Base-by-base conservation (phyloP, 1,140 invertebrate species). In the Drosophila pruinosa region DNA sequence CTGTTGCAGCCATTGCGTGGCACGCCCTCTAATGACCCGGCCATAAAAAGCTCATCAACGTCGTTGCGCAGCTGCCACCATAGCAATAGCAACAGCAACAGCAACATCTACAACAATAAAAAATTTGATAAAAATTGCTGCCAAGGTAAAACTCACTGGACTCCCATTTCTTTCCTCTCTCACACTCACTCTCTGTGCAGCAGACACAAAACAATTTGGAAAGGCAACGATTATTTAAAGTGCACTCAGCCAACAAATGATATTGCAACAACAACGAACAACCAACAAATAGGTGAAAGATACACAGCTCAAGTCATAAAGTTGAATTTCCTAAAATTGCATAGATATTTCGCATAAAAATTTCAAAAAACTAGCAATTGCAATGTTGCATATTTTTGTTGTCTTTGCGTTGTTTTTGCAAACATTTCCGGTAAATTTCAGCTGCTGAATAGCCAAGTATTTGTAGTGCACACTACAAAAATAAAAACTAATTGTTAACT, bases 221-320 rank as follows among this genome's bases (percentile, higher is more conserved):
- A 72, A 85, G 80, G 36, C 81, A 88, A 88, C 82, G 82, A 86
- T 86, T 86, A 86, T 86, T 86, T 86, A 88, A 86, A 81, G 71
- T 75, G 81, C 82, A 86, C 73, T 69, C 82, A 81, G 78, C 61
- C 81, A 86, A 81, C 81, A 81, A 86, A 86, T 88, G 82, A 81
- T 78, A 86, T 88, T 86, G 73, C 47, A 64, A 63, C 38, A 58
- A n/a, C 68, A 58, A 38, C 38, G 34, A 17, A n/a, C 26, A 21
- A 24, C 47, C 52, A 58, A 62, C 57, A 72, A 78, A 82, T 75
- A 67, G 70, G 73, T 77, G 26, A 36, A 74, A 85, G 81, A 63
- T 73, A 76, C 31, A 75, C 63, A 24, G 68, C 41, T 77, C 86
- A 73, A 70, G 80, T 81, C 80, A 86, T 81, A 69, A 58, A 65